These are phyloP conservation scores for Lysandra coridon DNA, from an alignment of 2,888 invertebrate genomes.

Conservation along the genomic window DNA sequence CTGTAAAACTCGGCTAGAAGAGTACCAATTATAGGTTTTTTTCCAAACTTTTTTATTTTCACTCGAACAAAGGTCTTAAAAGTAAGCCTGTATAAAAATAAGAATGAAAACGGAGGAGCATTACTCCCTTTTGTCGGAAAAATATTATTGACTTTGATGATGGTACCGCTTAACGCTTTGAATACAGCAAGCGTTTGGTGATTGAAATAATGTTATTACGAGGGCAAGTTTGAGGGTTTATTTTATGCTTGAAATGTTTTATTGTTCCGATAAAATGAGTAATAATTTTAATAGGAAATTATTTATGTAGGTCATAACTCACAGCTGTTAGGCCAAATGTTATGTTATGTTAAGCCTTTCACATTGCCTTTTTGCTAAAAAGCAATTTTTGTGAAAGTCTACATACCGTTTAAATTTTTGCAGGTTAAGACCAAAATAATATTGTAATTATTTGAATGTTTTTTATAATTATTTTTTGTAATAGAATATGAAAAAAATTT, in stretches of 20 bases:
- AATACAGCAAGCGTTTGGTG: background rate
- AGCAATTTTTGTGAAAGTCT: too few relatives aligned
- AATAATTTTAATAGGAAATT: background rate
- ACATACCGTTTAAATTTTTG: too few relatives aligned
- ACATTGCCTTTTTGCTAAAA: too few relatives aligned
- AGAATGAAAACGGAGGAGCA: background rate
- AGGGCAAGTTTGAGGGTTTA: background rate
- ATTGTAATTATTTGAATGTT: too few relatives aligned
- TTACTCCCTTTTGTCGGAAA: background rate
- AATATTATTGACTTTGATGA: constrained; percentile 3
- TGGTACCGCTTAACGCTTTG: background rate
- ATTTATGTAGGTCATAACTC: background rate
- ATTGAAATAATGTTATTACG: background rate
- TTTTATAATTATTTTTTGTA: too few relatives aligned
- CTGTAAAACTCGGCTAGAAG: background rate
- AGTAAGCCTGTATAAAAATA: constrained; percentile 7
- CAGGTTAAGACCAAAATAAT: too few relatives aligned
- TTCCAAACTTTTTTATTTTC: background rate
- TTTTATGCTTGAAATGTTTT: constrained; percentile 5
- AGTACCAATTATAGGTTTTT: constrained; percentile 6
- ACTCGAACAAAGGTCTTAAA: constrained; percentile 19
- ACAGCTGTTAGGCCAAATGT: background rate
- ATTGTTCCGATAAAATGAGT: background rate
- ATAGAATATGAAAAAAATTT: too few relatives aligned
- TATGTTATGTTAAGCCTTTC: background rate